Evolutionary conservation across 2,888 invertebrate genomes (phyloP), one percentile per base, ranked within the genome.

Genomic region (Fragum sueziense): DNA sequence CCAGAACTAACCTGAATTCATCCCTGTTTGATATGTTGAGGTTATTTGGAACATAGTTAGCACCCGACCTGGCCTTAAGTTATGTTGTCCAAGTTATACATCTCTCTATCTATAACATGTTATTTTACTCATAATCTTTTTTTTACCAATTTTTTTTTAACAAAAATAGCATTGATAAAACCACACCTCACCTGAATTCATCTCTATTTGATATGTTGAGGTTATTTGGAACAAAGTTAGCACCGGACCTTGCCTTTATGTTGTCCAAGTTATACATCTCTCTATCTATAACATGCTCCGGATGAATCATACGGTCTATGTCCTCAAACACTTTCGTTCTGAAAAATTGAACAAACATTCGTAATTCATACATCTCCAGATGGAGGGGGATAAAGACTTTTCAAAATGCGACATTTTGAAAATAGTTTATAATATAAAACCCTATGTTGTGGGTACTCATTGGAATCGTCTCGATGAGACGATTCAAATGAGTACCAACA

Each of bases 191-290:
- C 91, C 90, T 90, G 61, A 89, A 78, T 72, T 91, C 90, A 84
- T 92, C 92, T 31, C 86, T 84, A 73, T 92, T 92, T 57, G 85
- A 82, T 20, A 90, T 82, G 74, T 81, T 86, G n/a, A 86, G 83
- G 77, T 89, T 88, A 25, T 84, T 74, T 7, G 80, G 70, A 2
- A 76, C 78, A 76, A 87, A 89, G 47, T 82, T 85, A 33, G 76
- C 74, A 0, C 89, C 88, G 4, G 89, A 84, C 3, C 78, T 79
- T 20, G 80, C 76, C 22, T 93, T 87, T 22, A 95, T 89, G 57
- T 93, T 93, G 89, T 97, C 96, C 82, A 97, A 93, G 93, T 96
- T 96, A 90, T 95, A 97, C 2, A 96, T 95, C 1, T 95, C 95
- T 89, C 95, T 95, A 88, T 95, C 95, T 27, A 93, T 85, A 78